Evolutionary conservation across 2,113 vertebrate genomes (phyloP).

Genomic region (Salminus brasiliensis): DNA sequence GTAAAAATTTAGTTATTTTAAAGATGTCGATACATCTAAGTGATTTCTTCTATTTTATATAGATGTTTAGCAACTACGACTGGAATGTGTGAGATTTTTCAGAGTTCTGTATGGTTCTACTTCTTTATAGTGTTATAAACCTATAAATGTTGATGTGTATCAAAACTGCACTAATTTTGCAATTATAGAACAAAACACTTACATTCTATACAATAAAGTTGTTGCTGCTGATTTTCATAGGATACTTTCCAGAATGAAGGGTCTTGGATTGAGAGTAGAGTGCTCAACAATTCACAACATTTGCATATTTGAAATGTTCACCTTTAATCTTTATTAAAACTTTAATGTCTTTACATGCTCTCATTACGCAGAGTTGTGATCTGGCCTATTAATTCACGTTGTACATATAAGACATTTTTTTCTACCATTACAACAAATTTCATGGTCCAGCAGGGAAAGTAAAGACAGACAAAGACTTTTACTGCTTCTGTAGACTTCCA

Average conservation of each 20-base stretch:
- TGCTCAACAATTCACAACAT: background rate
- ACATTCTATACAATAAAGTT: slow-evolving; percentile 23
- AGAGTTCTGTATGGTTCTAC: slow-evolving; percentile 23
- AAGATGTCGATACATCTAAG: no score
- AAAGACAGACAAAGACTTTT: no score
- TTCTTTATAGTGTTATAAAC: slow-evolving; percentile 21
- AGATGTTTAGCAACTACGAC: slow-evolving; percentile 9
- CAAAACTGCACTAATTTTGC: background rate
- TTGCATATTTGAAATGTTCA: background rate
- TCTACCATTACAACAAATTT: background rate
- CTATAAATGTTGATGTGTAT: slow-evolving; percentile 4
- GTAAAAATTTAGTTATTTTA: background rate
- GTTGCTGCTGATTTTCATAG: background rate
- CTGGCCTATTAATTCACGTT: background rate
- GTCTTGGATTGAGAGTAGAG: background rate
- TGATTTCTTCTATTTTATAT: background rate
- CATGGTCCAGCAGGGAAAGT: background rate
- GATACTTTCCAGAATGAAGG: background rate
- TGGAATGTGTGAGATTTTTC: background rate
- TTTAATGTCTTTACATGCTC: background rate
- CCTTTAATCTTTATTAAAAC: background rate
- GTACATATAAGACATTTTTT: slow-evolving; percentile 8
- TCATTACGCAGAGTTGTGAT: background rate
- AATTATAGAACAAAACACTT: slow-evolving; percentile 7
- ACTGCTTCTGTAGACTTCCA: background rate